Evolutionary conservation across 2,113 vertebrate species (phyloP).

Genomic region (Myotis davidii): DNA sequence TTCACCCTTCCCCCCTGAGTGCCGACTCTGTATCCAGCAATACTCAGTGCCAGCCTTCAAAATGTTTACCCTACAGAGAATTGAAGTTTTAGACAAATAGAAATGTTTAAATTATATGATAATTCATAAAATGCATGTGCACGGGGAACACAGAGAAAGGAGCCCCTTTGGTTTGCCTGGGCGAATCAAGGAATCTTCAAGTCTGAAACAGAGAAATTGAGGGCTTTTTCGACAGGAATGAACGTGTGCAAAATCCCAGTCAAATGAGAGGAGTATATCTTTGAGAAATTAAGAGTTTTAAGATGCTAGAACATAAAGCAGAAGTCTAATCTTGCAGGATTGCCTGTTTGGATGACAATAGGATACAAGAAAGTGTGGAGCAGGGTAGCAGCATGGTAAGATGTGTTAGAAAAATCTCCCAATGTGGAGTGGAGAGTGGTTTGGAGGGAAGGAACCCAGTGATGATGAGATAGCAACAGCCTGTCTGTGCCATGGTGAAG

Average conservation of each 20-base stretch:
- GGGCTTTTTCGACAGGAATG: background rate
- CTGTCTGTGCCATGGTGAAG: background rate
- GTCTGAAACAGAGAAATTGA: background rate
- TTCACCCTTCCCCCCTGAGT: background rate
- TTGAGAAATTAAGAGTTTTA: background rate
- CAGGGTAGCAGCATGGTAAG: background rate
- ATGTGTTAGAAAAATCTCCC: background rate
- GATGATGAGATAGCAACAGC: background rate
- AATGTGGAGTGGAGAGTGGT: background rate
- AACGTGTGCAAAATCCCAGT: background rate
- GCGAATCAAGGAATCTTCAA: background rate
- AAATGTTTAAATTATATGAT: background rate
- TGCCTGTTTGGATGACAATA: too few relatives aligned
- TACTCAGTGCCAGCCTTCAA: background rate
- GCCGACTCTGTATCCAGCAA: background rate
- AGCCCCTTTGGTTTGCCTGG: background rate
- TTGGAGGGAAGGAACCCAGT: background rate
- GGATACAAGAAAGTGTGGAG: background rate
- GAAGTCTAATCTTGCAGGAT: background rate
- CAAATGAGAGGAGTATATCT: background rate
- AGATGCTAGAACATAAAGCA: background rate
- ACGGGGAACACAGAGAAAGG: background rate
- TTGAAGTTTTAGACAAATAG: background rate
- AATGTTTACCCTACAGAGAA: background rate
- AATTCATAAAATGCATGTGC: background rate